Percentiles rank a stretch among this genome's conserved stretches.
phyloP scores from a whole-genome alignment of 2,113 vertebrate species.

The Vireo altiloquus region DNA sequence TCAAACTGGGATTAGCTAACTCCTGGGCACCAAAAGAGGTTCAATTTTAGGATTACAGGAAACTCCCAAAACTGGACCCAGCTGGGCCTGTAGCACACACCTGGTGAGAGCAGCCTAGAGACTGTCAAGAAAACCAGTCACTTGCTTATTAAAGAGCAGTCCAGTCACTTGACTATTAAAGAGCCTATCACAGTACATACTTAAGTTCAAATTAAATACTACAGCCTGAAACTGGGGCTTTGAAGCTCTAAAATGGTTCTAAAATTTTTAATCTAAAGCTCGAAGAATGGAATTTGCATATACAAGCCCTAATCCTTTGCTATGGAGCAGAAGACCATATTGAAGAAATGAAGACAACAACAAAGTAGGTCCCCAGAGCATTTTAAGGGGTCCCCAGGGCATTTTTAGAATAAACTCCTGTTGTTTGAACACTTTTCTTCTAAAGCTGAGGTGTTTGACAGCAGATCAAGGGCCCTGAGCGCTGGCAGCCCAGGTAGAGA shows the following conservation, averaged over 20 bases:
- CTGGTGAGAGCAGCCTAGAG: not conserved
- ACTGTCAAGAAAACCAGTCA: not conserved
- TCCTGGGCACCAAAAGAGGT: not conserved
- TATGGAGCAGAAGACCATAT: not conserved
- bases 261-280: not conserved
- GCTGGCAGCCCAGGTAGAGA: not conserved
- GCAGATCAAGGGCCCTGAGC: not conserved
- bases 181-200: not conserved
- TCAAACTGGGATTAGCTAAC: not conserved
- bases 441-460: not conserved
- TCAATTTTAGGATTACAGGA: not conserved
- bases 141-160: not conserved
- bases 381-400: not conserved
- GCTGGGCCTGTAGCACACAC: not conserved
- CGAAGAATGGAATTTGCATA: not conserved
- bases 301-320: not conserved
- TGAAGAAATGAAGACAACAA: not conserved
- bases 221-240: not conserved
- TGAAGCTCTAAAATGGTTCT: not conserved
- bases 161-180: not conserved
- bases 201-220: not conserved
- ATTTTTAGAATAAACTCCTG: not conserved
- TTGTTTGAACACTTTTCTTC: not conserved
- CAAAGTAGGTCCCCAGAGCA: not conserved
- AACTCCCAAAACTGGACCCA: not conserved